Evolutionary conservation across 2,113 vertebrate genomes (phyloP).

Genomic region (Anthoscopus minutus): DNA sequence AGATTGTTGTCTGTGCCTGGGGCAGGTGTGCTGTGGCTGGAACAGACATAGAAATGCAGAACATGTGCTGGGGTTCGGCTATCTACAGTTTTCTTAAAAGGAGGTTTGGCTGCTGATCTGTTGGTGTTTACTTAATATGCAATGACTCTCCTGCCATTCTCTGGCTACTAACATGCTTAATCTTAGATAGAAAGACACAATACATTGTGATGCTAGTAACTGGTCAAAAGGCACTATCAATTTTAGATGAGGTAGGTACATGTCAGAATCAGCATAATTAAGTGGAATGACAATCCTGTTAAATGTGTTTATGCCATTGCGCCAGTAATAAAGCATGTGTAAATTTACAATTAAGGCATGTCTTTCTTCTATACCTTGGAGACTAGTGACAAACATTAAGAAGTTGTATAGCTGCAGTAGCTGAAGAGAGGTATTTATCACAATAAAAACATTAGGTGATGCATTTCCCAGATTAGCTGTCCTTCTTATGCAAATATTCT

Average conservation of each 20-base stretch:
- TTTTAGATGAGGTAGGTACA: slow-evolving; percentile 58
- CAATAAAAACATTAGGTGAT: slow-evolving; percentile 67
- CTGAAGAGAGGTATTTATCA: slow-evolving; percentile 59
- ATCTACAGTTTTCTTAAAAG: neutral
- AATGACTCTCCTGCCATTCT: neutral
- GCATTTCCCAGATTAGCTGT: slow-evolving; percentile 43
- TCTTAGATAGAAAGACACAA: slow-evolving; percentile 28
- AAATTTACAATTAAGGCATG: slow-evolving; percentile 68
- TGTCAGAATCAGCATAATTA: slow-evolving; percentile 72
- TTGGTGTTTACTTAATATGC: neutral
- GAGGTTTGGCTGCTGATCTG: neutral
- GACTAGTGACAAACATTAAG: slow-evolving; percentile 60
- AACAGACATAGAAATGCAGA: slow-evolving; percentile 3
- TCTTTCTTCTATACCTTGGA: slow-evolving; percentile 59
- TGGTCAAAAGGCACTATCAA: slow-evolving; percentile 38
- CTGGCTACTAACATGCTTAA: neutral
- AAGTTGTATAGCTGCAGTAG: slow-evolving; percentile 44
- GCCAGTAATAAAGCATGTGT: slow-evolving; percentile 62
- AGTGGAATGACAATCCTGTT: slow-evolving; percentile 62
- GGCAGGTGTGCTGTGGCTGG: slow-evolving; percentile 12
- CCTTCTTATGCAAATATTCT: slow-evolving; percentile 48
- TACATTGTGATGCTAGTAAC: slow-evolving; percentile 12
- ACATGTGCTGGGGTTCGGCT: slow-evolving; percentile 6
- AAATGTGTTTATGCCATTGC: slow-evolving; percentile 59
- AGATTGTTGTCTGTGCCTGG: slow-evolving; percentile 18